phyloP scores from a whole-genome alignment of 2,888 invertebrate genomes.

The Hemithea aestivaria region DNA sequence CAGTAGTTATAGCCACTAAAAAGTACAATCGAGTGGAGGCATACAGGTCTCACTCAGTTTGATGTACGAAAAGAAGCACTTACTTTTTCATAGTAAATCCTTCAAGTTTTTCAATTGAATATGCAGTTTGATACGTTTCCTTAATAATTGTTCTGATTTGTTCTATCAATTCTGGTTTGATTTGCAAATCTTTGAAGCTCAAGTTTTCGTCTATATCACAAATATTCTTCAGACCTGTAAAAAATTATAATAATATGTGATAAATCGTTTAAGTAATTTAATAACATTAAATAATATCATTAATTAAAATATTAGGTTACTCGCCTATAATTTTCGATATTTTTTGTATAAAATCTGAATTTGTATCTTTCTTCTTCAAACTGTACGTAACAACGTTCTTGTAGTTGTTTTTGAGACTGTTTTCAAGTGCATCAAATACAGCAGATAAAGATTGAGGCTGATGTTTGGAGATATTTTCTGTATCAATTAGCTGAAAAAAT shows the following conservation, averaged over 20 bases:
- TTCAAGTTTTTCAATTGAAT: slow-evolving; percentile 24
- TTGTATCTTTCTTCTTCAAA: slow-evolving; percentile 27
- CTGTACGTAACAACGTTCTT: slow-evolving; percentile 32
- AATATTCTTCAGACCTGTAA: slow-evolving; percentile 30
- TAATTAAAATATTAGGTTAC: background rate
- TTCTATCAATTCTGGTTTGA: slow-evolving; percentile 26
- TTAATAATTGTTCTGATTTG: slow-evolving; percentile 33
- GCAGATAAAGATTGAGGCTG: slow-evolving; percentile 29
- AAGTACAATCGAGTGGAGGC: no score
- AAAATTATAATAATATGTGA: background rate
- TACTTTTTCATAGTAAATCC: slow-evolving; percentile 32
- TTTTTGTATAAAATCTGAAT: slow-evolving; percentile 24
- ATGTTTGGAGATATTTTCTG: slow-evolving; percentile 12
- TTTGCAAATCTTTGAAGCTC: slow-evolving; percentile 24
- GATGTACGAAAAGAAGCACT: no score
- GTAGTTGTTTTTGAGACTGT: slow-evolving; percentile 36
- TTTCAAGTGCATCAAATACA: slow-evolving; percentile 37
- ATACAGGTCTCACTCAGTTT: no score
- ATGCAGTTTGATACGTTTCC: slow-evolving; percentile 24
- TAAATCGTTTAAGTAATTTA: no score
- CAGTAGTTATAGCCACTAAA: no score
- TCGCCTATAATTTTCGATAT: slow-evolving; percentile 31
- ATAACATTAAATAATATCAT: no score
- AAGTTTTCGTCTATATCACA: slow-evolving; percentile 26
- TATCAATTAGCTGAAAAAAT: slow-evolving; percentile 29